phyloP scores from a whole-genome alignment of 2,113 vertebrate species.

The Hymenochirus boettgeri region DNA sequence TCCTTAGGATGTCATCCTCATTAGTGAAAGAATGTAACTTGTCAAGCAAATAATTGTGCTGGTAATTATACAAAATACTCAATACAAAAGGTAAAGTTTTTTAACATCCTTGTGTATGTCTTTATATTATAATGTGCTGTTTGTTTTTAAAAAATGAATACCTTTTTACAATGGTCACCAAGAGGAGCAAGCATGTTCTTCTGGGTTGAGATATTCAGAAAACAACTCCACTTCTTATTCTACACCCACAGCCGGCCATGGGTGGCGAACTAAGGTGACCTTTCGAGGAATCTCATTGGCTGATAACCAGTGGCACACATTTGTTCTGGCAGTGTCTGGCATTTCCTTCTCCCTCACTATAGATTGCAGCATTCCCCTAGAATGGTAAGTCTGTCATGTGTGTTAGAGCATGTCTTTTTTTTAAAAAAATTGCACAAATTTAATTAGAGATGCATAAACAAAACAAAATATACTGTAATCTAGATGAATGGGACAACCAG shows the following conservation, averaged over 20 bases:
- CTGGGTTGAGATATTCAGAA: conserved; percentile 72
- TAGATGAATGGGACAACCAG: too few relatives aligned
- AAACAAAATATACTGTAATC: too few relatives aligned
- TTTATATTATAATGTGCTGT: background rate
- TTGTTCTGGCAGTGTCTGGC: conserved; percentile 68
- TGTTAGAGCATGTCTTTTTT: too few relatives aligned
- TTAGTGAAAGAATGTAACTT: too few relatives aligned
- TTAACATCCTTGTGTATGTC: background rate
- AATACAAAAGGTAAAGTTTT: too few relatives aligned
- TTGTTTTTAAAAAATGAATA: conserved; percentile 73
- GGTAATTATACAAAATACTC: too few relatives aligned
- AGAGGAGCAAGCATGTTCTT: conserved; percentile 63
- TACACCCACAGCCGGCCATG: conserved; percentile 51
- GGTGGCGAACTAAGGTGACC: conserved; percentile 63
- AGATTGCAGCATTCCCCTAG: conserved; percentile 74
- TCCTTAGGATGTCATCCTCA: too few relatives aligned
- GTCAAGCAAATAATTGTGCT: too few relatives aligned
- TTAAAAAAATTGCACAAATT: too few relatives aligned
- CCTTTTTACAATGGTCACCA: conserved; percentile 70
- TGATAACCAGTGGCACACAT: conserved; percentile 81
- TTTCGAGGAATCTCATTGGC: conserved; percentile 64
- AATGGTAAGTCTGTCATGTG: conserved; percentile 73
- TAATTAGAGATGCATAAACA: too few relatives aligned
- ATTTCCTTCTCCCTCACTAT: conserved; percentile 68
- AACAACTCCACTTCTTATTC: conserved; percentile 76